Base-by-base conservation (phyloP, 2,113 vertebrate species). In the Aptenodytes forsteri region DNA sequence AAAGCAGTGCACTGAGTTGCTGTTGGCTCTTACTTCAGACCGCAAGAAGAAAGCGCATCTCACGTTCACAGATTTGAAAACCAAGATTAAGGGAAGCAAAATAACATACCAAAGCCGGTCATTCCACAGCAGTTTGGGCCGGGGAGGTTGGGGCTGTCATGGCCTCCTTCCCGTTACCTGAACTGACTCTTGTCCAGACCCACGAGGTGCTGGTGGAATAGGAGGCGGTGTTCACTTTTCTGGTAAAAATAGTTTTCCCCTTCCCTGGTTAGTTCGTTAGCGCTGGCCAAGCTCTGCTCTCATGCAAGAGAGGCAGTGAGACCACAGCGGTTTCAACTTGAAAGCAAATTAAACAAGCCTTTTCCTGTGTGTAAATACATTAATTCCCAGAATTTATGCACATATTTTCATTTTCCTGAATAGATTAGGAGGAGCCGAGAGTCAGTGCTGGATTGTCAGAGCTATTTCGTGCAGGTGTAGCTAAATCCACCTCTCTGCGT, bases 1-100 rank as follows among this genome's bases (percentile, higher is more conserved):
- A 0, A 8, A 70, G 89, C 5, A 0, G 30, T 6, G 38, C 20
- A 1, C 2, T 0, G 75, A n/a, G 23, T 23, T 87, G 73, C 75
- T 64, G 3, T 21, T 47, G 54, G 70, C 76, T 58, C 64, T 65
- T 20, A 5, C 18, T 86, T 73, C 86, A 40, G 29, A 13, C 70
- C 50, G 15, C 6, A 23, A n/a, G 44, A 50, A 30, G 64, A 59
- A 47, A 78, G 16, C 0, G 10, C 73, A 36, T 79, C 87, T 89
- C 38, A 1, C 44, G 2, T 12, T 36, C 56, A 25, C 18, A 9
- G 52, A 16, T 7, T 38, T 61, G 36, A 87, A 84, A 49, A 42
- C 70, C 36, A 30, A 34, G 66, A 18, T 40, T 23, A 44, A 77
- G 22, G 58, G 84, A 73, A 65, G 50, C 26, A 64, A 67, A 95